A percentile compares a stretch with the other conserved stretches of the same genome.
Evolutionary conservation across 2,888 invertebrate species (phyloP).

Genomic region (Nipponacmea schrenckii): DNA sequence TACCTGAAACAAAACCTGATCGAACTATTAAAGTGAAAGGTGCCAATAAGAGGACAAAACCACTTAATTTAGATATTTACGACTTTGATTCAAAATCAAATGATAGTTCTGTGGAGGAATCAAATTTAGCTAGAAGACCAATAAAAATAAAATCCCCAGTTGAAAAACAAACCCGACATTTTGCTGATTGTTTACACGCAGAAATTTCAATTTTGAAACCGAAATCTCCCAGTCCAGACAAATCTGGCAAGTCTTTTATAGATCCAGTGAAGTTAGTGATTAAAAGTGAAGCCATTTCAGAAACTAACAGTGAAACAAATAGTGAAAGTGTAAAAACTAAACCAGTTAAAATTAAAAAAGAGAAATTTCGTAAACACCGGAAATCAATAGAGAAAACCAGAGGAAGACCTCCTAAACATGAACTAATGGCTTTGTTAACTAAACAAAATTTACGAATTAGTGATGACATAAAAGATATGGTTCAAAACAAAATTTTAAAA

Average conservation of each 20-base stretch:
- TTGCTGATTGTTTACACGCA: neutral
- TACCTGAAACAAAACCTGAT: neutral
- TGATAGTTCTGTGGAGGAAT: too few relatives aligned
- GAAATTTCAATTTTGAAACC: neutral
- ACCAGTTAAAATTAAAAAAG: too few relatives aligned
- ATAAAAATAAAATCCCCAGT: too few relatives aligned
- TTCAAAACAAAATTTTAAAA: conserved; percentile 42
- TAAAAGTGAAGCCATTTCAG: neutral
- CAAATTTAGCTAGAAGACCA: too few relatives aligned
- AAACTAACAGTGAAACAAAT: conserved; percentile 1
- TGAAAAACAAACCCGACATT: too few relatives aligned
- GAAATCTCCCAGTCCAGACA: neutral
- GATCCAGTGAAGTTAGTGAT: neutral
- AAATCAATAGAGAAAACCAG: too few relatives aligned
- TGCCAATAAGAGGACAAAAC: too few relatives aligned
- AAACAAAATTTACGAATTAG: conserved; percentile 40
- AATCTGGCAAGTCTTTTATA: neutral
- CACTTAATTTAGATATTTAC: too few relatives aligned
- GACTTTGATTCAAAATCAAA: too few relatives aligned
- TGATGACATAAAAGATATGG: conserved; percentile 39
- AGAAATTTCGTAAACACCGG: too few relatives aligned
- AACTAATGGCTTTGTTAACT: conserved; percentile 37
- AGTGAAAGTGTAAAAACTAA: conserved; percentile 12
- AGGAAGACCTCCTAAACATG: conserved; percentile 28
- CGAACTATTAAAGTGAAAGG: neutral